Percentiles rank a stretch among this genome's conserved stretches.
phyloP scores from a whole-genome alignment of 2,797 vertebrate genomes.

The Dermochelys coriacea region DNA sequence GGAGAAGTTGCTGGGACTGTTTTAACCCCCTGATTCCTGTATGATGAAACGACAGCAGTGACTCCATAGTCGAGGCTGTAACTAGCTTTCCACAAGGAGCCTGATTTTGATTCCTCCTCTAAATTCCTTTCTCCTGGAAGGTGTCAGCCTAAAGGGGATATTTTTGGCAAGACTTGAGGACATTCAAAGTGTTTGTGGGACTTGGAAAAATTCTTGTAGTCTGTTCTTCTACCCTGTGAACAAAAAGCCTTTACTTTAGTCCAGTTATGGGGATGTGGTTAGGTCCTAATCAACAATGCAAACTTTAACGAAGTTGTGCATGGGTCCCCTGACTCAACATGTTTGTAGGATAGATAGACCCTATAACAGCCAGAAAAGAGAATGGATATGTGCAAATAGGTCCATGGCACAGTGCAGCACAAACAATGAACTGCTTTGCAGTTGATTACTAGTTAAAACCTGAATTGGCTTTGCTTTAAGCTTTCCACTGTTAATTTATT shows the following conservation, averaged over 20 bases:
- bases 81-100: not conserved
- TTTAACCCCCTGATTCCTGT: not conserved
- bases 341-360: not conserved
- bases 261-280: not conserved
- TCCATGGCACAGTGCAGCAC: not conserved
- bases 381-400: not conserved
- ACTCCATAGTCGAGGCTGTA: constrained; percentile 24
- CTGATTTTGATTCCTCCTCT: not conserved
- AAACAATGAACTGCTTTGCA: not conserved
- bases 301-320: not conserved
- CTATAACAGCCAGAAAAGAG: not conserved
- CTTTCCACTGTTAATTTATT: not conserved
- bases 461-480: not conserved
- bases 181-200: not conserved
- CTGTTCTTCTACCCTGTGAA: not conserved
- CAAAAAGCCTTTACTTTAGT: not conserved
- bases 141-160: not conserved
- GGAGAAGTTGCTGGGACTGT: constrained; percentile 20
- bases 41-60: not conserved
- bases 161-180: not conserved
- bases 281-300: not conserved
- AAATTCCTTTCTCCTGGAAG: not conserved
- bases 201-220: not conserved
- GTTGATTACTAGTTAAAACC: not conserved
- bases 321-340: not conserved